phyloP scores from a whole-genome alignment of 1,140 invertebrate genomes.

The Tachypleus tridentatus region DNA sequence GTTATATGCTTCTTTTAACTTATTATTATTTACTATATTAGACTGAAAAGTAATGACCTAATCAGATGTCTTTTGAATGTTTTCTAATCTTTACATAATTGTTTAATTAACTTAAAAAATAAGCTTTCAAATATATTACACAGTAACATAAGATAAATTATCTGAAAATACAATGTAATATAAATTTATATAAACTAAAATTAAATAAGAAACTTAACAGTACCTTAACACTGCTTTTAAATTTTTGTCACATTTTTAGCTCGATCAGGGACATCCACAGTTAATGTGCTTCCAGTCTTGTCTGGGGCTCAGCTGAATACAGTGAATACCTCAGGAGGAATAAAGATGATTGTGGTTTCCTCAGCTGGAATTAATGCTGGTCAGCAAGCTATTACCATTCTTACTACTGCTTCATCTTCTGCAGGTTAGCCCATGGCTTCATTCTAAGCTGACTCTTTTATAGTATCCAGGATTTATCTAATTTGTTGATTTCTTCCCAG shows the following conservation, averaged over 20 bases:
- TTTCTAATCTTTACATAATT: slow-evolving; percentile 1
- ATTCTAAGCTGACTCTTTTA: no score
- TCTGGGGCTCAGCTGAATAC: slow-evolving; percentile 32
- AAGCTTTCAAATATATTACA: no score
- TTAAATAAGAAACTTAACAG: no score
- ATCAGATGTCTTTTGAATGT: neutral
- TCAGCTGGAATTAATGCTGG: slow-evolving; percentile 17
- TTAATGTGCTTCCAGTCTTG: slow-evolving; percentile 30
- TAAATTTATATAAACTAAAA: neutral
- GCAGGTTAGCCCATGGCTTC: neutral
- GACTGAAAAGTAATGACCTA: neutral
- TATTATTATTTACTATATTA: neutral
- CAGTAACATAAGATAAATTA: no score
- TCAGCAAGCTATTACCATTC: slow-evolving; percentile 20
- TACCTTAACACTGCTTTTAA: neutral
- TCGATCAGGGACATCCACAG: slow-evolving; percentile 22
- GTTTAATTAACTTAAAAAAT: neutral
- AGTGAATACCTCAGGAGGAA: slow-evolving; percentile 36
- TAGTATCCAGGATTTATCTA: no score
- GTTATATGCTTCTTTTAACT: neutral
- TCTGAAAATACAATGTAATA: neutral
- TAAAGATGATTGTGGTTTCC: slow-evolving; percentile 54
- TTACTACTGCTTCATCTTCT: slow-evolving; percentile 10
- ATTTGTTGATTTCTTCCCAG: no score
- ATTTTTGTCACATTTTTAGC: slow-evolving; percentile 8